Percentiles rank a stretch among this genome's conserved stretches.
These are phyloP conservation scores for Mus pahari DNA, from an alignment of 2,113 vertebrate species.

Conservation along the genomic window DNA sequence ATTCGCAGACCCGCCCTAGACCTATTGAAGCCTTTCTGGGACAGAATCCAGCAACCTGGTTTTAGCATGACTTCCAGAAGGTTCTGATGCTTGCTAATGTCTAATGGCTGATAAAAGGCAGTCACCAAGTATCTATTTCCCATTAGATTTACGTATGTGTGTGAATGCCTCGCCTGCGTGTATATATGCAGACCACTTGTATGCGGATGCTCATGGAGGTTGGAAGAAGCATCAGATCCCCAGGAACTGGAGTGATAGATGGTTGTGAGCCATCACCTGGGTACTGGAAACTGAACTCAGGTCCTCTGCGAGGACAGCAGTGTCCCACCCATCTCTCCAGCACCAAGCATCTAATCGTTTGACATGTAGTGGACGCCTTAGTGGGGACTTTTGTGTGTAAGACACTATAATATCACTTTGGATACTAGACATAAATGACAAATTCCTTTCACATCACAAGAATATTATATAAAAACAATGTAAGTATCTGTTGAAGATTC, in stretches of 20 bases:
- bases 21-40: too few relatives aligned
- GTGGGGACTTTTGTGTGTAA: not conserved
- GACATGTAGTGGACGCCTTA: not conserved
- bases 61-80: too few relatives aligned
- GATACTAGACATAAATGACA: not conserved
- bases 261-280: not conserved
- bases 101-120: too few relatives aligned
- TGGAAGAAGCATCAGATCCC: not conserved
- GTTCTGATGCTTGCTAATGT: too few relatives aligned
- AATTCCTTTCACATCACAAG: slow-evolving; percentile 14
- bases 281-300: not conserved
- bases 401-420: not conserved
- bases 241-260: not conserved
- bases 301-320: not conserved
- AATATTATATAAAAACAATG: slow-evolving; percentile 10
- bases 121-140: too few relatives aligned
- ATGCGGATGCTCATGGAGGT: too few relatives aligned
- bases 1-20: too few relatives aligned
- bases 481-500: not conserved
- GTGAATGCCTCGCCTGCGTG: too few relatives aligned
- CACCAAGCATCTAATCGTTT: not conserved
- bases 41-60: too few relatives aligned
- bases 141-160: too few relatives aligned
- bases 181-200: not conserved
- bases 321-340: not conserved